phyloP scores from a whole-genome alignment of 2,888 invertebrate species.

The Chaetogeoica ovagalla region DNA sequence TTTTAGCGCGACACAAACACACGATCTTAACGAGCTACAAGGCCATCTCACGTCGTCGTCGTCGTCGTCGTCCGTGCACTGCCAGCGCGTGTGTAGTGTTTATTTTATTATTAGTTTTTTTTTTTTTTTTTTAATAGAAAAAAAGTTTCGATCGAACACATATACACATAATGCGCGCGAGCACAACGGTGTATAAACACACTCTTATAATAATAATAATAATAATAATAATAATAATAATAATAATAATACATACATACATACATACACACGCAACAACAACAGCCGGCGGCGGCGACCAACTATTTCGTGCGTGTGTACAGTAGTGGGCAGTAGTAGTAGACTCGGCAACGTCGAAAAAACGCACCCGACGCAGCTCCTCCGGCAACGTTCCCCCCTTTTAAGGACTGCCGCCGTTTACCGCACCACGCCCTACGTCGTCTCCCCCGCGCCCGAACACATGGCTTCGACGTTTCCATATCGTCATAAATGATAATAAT shows the following conservation, averaged over 20 bases:
- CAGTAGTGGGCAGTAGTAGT: background rate
- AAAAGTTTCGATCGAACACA: slow-evolving; percentile 28
- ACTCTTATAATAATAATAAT: slow-evolving; percentile 25
- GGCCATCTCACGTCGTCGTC: slow-evolving; percentile 17
- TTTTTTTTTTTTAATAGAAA: slow-evolving; percentile 29
- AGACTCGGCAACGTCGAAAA: slow-evolving; percentile 50
- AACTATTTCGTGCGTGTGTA: slow-evolving; percentile 10
- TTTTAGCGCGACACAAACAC: background rate
- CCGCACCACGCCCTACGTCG: slow-evolving; percentile 38
- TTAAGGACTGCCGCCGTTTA: slow-evolving; percentile 42
- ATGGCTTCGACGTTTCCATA: slow-evolving; percentile 43
- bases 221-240: slow-evolving; percentile 2
- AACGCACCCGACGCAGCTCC: slow-evolving; percentile 47
- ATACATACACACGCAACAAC: background rate
- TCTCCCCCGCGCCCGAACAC: slow-evolving; percentile 19
- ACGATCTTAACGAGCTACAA: slow-evolving; percentile 46
- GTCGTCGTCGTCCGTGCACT: background rate
- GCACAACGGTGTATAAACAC: background rate
- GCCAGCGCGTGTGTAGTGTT: background rate
- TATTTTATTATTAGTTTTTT: background rate
- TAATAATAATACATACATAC: slow-evolving; percentile 27
- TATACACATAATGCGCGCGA: background rate
- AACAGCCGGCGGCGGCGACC: background rate
- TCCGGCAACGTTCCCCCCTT: slow-evolving; percentile 49
- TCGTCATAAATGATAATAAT: background rate